Base-by-base conservation (phyloP, 2,113 vertebrate species). In the Hipposideros armiger region DNA sequence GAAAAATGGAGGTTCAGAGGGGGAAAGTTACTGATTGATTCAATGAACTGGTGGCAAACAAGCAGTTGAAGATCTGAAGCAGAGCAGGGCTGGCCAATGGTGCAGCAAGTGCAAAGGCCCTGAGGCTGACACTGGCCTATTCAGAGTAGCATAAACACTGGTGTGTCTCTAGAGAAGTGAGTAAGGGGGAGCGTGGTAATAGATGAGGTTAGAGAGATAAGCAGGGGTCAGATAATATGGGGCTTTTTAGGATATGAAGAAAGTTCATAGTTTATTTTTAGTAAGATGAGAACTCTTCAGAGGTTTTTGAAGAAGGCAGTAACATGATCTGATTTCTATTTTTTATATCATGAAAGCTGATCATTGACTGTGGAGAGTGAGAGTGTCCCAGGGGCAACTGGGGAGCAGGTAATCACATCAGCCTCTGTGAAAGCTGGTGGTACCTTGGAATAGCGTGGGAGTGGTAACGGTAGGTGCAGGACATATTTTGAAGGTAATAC, bases 181-280 rank as follows among this genome's bases (percentile, higher is more conserved):
- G 22, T 36, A 5, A 52, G 24, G 58, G 16, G 4, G 45, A 28
- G 0, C 11, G 8, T 36, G 42, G 9, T 67, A 58, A 72, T 62
- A 40, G 20, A 83, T 66, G n/a, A 45, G 40, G 26, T 60, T 70
- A 50, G 20, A 87, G 80, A 80, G 30, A 17, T 45, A 28, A 19
- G 19, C 17, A 80, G 9, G 45, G 30, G 4, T 52, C 32, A 19
- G 36, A 40, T 87, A 83, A 11, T 58, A 28, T 0, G 17, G 24
- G 17, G 26, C 81, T 40, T 96, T 78, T 83, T 69, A 84, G 45
- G 22, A 66, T 64, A 66, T 74, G 64, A 69, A 26, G 0, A 78
- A 80, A 45, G 64, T 92, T 95, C 70, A 52, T 78, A 78, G 50
- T 56, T 78, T 73, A 83, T 78, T 97, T 89, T 97, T 84, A 82